phyloP scores from a whole-genome alignment of 2,797 vertebrate species.

The Pangasius larnaudii region DNA sequence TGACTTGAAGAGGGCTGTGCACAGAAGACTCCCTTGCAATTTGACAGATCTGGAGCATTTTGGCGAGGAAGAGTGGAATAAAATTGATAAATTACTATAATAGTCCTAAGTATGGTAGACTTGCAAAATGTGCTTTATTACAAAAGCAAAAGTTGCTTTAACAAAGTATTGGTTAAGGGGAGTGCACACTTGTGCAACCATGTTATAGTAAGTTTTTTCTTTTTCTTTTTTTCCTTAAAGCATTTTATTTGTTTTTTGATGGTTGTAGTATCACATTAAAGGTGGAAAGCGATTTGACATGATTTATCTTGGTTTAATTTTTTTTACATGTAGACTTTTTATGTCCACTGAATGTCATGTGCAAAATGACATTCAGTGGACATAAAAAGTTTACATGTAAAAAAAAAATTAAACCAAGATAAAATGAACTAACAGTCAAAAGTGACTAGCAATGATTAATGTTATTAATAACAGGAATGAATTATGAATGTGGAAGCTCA shows the following conservation, averaged over 20 bases:
- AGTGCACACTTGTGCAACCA: neutral
- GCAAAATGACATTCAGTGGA: too few species aligned
- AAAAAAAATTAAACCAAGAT: too few species aligned
- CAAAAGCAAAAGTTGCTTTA: neutral
- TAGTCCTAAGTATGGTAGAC: neutral
- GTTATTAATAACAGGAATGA: neutral
- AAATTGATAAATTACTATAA: neutral
- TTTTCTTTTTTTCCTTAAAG: neutral
- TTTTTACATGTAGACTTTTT: neutral
- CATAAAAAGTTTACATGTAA: too few species aligned
- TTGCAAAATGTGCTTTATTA: neutral
- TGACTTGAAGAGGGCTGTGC: neutral
- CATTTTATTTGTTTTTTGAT: neutral
- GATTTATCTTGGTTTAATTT: neutral
- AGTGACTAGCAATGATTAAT: neutral
- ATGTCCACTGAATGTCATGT: neutral
- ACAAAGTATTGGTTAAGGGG: neutral
- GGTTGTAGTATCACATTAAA: neutral
- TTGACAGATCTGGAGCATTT: neutral
- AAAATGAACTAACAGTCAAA: neutral
- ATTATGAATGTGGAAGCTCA: neutral
- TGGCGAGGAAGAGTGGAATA: neutral
- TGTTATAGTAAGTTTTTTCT: neutral
- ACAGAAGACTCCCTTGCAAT: neutral
- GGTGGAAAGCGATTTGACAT: neutral